Evolutionary conservation across 2,797 vertebrate genomes (phyloP).

Genomic region (Brachyrhaphis roseni): DNA sequence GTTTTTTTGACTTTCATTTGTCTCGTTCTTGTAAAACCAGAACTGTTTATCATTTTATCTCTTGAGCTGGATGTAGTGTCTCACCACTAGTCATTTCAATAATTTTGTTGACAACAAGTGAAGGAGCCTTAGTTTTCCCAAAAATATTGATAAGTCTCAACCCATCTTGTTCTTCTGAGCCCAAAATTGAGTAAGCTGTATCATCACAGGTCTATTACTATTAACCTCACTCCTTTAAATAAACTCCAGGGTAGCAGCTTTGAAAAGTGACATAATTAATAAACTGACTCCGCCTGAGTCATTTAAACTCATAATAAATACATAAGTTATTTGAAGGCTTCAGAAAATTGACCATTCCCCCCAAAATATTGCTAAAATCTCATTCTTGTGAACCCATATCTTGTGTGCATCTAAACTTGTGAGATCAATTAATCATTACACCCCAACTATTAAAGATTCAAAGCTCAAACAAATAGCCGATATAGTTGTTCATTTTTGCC

Average conservation of each 20-base stretch:
- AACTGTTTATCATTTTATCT: neutral
- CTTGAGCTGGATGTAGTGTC: neutral
- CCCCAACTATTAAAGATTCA: neutral
- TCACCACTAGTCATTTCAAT: neutral
- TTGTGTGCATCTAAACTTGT: neutral
- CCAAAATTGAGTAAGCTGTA: neutral
- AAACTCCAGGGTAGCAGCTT: neutral
- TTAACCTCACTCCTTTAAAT: neutral
- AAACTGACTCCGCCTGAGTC: neutral
- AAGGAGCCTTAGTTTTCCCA: neutral
- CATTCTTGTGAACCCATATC: neutral
- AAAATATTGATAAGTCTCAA: neutral
- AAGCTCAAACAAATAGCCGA: neutral
- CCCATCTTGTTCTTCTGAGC: neutral
- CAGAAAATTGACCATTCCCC: neutral
- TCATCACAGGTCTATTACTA: neutral
- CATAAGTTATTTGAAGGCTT: neutral
- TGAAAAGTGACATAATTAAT: neutral
- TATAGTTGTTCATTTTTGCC: neutral
- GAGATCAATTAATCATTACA: neutral
- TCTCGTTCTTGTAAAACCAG: neutral
- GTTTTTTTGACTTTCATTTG: neutral
- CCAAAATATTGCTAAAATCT: neutral
- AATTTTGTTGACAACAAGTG: neutral
- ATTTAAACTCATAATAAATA: neutral